phyloP scores from a whole-genome alignment of 2,888 invertebrate genomes.

The Cheilosia vulpina region DNA sequence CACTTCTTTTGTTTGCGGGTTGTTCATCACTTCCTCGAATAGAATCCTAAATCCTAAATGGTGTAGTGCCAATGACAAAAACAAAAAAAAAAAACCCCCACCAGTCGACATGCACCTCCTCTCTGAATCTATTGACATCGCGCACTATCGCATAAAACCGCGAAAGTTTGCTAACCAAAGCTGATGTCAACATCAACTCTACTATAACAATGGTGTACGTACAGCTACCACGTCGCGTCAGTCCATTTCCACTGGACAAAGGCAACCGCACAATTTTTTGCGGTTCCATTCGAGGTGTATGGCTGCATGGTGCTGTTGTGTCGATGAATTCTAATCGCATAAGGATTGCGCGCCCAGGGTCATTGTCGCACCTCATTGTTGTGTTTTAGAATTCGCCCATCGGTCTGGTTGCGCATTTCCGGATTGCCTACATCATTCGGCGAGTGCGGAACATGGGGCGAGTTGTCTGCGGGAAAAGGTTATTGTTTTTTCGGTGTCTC shows the following conservation, averaged over 20 bases:
- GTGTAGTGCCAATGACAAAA: background rate
- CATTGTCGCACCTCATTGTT: constrained; percentile 74
- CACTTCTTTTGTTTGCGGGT: constrained; percentile 3
- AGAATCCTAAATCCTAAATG: constrained; percentile 50
- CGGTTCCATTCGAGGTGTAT: constrained; percentile 10
- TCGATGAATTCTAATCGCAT: constrained; percentile 74
- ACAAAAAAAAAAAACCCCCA: constrained; percentile 3
- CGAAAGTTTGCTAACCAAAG: constrained; percentile 62
- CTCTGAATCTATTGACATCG: constrained; percentile 42
- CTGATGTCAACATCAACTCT: constrained; percentile 61
- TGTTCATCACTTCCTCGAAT: constrained; percentile 26
- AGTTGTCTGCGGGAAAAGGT: constrained; percentile 5
- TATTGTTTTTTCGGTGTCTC: constrained; percentile 38
- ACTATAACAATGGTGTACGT: background rate
- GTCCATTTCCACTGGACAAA: constrained; percentile 52
- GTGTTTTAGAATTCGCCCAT: constrained; percentile 63
- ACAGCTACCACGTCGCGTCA: constrained; percentile 3
- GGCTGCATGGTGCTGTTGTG: constrained; percentile 49
- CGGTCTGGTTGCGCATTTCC: constrained; percentile 37
- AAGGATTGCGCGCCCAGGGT: constrained; percentile 67
- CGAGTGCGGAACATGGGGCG: background rate
- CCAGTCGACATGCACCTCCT: background rate
- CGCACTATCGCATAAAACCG: constrained; percentile 2
- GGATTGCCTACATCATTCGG: constrained; percentile 24
- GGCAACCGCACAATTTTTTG: constrained; percentile 24